Conservation (phyloP, 2,797 vertebrate species). For the Euthynnus affinis region DNA sequence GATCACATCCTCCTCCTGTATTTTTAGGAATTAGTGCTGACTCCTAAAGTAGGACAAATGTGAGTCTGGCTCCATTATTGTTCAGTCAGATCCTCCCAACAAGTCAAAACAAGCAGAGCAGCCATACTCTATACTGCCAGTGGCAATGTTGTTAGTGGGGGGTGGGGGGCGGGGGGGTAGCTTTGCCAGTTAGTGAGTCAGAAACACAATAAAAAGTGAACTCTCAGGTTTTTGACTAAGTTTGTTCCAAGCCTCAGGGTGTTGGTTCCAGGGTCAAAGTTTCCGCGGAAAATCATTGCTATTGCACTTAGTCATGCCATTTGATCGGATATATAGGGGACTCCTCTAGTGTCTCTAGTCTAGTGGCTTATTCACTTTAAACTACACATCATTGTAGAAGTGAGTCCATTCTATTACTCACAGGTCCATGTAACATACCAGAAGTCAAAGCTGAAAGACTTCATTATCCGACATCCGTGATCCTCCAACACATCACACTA, state of each 20-base stretch:
- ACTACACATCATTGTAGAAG: not conserved
- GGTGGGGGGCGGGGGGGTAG: too few relatives aligned
- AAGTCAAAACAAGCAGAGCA: slow-evolving; percentile 20
- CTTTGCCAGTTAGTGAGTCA: not conserved
- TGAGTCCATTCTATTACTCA: not conserved
- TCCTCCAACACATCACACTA: not conserved
- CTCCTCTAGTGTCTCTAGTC: too few relatives aligned
- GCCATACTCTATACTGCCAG: not conserved
- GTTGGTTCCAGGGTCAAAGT: not conserved
- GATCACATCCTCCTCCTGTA: not conserved
- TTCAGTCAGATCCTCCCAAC: not conserved
- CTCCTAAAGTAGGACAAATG: not conserved
- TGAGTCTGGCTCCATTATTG: not conserved
- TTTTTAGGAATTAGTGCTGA: slow-evolving; percentile 3
- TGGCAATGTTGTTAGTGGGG: not conserved
- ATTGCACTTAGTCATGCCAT: not conserved
- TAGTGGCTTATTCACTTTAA: not conserved
- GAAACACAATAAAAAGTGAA: not conserved
- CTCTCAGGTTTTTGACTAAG: not conserved
- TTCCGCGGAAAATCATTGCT: slow-evolving; percentile 22
- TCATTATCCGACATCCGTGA: not conserved
- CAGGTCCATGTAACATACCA: not conserved
- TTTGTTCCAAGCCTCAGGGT: slow-evolving; percentile 18
- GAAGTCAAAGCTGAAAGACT: not conserved
- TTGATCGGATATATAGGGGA: not conserved